A percentile compares a stretch with the other conserved stretches of the same genome.
phyloP scores from a whole-genome alignment of 2,113 vertebrate species.

The Tetrao urogallus region DNA sequence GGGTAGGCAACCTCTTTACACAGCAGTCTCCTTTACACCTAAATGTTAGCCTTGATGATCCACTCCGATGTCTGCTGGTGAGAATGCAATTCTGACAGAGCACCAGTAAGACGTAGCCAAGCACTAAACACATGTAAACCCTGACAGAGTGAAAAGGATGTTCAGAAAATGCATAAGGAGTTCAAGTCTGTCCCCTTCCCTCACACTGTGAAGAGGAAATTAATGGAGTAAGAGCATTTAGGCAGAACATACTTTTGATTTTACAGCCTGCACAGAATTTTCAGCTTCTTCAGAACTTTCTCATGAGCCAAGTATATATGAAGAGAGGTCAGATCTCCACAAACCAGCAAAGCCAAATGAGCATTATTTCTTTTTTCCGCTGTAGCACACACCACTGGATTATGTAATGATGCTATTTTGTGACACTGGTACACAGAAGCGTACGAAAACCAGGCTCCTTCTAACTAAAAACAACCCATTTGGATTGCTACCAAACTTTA shows the following conservation, averaged over 20 bases:
- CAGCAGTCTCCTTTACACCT: neutral
- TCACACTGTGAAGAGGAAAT: neutral
- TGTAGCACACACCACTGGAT: neutral
- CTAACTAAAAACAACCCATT: neutral
- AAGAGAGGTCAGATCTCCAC: slow-evolving; percentile 41
- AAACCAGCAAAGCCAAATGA: slow-evolving; percentile 15
- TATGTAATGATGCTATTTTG: neutral
- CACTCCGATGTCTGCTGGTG: neutral
- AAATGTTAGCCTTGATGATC: neutral
- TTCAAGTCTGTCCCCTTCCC: neutral
- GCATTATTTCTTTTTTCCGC: neutral
- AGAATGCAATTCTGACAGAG: slow-evolving; percentile 27
- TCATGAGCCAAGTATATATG: neutral
- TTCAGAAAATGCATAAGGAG: slow-evolving; percentile 22
- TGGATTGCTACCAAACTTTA: slow-evolving; percentile 5
- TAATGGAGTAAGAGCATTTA: slow-evolving; percentile 34
- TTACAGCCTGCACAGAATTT: neutral
- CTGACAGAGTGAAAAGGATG: slow-evolving; percentile 19
- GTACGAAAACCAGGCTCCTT: neutral
- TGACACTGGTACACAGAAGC: slow-evolving; percentile 3
- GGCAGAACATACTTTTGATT: slow-evolving; percentile 12
- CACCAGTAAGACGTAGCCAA: slow-evolving; percentile 34
- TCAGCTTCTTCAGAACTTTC: slow-evolving; percentile 37
- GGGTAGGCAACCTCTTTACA: neutral
- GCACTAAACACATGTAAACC: slow-evolving; percentile 24